Evolutionary conservation across 2,888 invertebrate species (phyloP).

Genomic region (Acholoe squamosa): DNA sequence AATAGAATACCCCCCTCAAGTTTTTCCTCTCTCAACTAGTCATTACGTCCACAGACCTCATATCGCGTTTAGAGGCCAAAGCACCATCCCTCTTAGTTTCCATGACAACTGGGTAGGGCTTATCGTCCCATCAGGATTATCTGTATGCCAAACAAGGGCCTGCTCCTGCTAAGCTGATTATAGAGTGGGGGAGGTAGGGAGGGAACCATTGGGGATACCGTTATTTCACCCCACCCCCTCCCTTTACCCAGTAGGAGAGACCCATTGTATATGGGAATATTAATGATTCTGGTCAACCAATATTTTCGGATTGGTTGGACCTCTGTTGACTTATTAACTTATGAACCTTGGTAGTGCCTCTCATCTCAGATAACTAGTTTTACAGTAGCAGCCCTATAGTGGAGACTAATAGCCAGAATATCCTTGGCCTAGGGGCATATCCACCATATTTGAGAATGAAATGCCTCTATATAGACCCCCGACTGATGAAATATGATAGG

Average conservation of each 20-base stretch:
- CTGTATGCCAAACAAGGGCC: conserved; percentile 20
- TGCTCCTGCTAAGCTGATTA: neutral
- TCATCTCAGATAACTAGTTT: no score
- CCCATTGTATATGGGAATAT: neutral
- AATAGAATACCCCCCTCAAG: no score
- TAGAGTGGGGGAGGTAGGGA: neutral
- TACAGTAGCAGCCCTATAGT: no score
- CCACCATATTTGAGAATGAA: no score
- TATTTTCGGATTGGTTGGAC: neutral
- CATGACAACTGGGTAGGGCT: conserved; percentile 21
- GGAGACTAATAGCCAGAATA: no score
- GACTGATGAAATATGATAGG: no score
- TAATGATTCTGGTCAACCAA: neutral
- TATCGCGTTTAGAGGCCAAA: no score
- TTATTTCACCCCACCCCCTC: neutral
- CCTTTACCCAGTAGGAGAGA: neutral
- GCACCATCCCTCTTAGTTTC: neutral
- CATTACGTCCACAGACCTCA: no score
- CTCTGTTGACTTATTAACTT: neutral
- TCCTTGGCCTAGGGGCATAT: no score
- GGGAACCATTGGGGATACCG: neutral
- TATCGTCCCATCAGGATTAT: conserved; percentile 40
- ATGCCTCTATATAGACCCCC: no score
- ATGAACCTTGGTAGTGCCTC: no score
- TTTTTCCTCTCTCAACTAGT: no score